Percentiles rank a stretch among this genome's conserved stretches.
Evolutionary conservation across 2,888 invertebrate genomes (phyloP).

Genomic region (Eilema sororculum): DNA sequence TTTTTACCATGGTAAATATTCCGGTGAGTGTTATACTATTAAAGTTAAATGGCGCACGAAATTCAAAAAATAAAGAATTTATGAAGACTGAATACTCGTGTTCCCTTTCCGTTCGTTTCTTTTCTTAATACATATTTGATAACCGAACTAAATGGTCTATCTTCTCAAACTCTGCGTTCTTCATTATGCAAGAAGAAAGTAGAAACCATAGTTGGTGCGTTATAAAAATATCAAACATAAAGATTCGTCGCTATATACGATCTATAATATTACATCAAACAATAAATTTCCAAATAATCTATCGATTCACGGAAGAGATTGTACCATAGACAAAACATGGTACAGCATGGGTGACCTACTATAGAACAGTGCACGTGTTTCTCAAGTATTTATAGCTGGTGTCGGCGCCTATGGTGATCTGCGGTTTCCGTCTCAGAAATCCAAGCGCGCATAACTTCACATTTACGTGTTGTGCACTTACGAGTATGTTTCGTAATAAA

Average conservation of each 20-base stretch:
- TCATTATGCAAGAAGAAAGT: not conserved
- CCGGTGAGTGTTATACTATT: no score
- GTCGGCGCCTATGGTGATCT: constrained; percentile 40
- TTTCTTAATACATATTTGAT: no score
- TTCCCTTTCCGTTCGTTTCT: no score
- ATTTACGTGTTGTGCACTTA: constrained; percentile 26
- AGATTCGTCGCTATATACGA: no score
- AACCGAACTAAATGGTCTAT: no score
- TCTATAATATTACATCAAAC: constrained; percentile 1
- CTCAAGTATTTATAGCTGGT: constrained; percentile 30
- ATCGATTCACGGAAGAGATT: constrained; percentile 20
- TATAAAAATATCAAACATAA: not conserved
- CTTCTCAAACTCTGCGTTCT: no score
- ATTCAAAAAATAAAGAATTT: no score
- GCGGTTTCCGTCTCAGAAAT: constrained; percentile 45
- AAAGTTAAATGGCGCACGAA: no score
- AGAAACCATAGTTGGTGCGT: not conserved
- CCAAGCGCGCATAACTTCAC: constrained; percentile 21
- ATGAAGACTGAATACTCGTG: no score
- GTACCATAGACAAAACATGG: constrained; percentile 19
- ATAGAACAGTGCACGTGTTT: constrained; percentile 41
- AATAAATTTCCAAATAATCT: constrained; percentile 11
- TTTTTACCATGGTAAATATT: no score
- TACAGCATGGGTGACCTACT: constrained; percentile 37
- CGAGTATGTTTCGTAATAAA: constrained; percentile 2